These are phyloP conservation scores for Mnemiopsis leidyi DNA, from an alignment of 37 sponge, comb jelly and placozoan genomes.

Conservation along the genomic window DNA sequence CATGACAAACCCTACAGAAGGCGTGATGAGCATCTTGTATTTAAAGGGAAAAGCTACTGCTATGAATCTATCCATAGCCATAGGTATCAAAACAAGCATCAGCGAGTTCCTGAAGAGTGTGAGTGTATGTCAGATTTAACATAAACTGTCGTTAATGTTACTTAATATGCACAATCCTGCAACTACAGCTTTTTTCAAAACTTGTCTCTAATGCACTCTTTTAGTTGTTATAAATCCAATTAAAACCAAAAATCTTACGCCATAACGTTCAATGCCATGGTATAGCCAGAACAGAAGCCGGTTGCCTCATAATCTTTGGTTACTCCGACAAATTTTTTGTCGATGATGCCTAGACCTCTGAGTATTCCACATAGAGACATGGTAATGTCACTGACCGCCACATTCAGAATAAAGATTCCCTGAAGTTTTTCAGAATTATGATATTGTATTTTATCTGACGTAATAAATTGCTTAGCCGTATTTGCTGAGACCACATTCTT, in stretches of 20 bases:
- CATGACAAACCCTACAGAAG: background rate
- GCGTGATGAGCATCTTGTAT: background rate
- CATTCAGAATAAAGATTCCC: background rate
- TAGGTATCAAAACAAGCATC: background rate
- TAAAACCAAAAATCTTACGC: background rate
- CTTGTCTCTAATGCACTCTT: too few species aligned
- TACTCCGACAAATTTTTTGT: background rate
- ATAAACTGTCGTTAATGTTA: too few species aligned
- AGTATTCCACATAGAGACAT: background rate
- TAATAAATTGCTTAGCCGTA: too few species aligned
- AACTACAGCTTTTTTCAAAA: too few species aligned
- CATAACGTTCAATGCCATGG: background rate
- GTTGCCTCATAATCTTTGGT: background rate
- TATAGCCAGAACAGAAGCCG: background rate
- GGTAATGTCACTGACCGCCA: background rate
- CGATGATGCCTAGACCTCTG: background rate
- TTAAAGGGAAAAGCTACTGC: background rate
- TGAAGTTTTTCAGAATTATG: background rate
- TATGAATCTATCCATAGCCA: background rate
- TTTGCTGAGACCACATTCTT: too few species aligned
- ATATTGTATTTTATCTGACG: too few species aligned
- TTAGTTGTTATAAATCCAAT: too few species aligned
- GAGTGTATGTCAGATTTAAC: too few species aligned
- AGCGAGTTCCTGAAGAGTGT: background rate
- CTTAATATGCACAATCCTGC: too few species aligned